A percentile compares a stretch with the other conserved stretches of the same genome.
Evolutionary conservation across 2,113 vertebrate species (phyloP).

Genomic region (Jacana jacana): DNA sequence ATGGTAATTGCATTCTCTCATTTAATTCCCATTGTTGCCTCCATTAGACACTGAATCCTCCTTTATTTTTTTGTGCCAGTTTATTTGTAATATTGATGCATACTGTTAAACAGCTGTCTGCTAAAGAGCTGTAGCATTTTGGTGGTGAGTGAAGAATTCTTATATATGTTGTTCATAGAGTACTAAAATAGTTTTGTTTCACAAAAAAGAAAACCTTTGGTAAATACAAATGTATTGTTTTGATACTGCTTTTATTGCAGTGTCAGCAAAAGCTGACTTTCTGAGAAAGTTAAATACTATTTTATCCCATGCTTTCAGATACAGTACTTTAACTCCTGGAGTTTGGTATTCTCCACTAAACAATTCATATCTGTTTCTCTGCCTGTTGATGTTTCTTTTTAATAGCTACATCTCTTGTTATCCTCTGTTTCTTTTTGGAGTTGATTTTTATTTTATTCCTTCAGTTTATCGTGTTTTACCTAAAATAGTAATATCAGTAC

Average conservation of each 20-base stretch:
- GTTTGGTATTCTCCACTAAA: background rate
- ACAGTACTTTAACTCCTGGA: background rate
- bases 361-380: background rate
- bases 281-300: background rate
- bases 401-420: background rate
- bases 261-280: background rate
- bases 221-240: background rate
- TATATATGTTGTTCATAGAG: background rate
- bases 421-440: background rate
- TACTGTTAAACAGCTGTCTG: background rate
- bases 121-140: background rate
- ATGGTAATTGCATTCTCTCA: background rate
- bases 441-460: background rate
- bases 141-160: background rate
- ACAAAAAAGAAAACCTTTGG: background rate
- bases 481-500: background rate
- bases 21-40: background rate
- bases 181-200: background rate
- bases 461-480: background rate
- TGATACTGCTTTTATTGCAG: background rate
- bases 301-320: background rate
- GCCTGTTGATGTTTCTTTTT: background rate
- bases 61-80: background rate
- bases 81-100: background rate
- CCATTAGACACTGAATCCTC: background rate